Evolutionary conservation across 2,113 vertebrate genomes (phyloP).

Genomic region (Chamaea fasciata): DNA sequence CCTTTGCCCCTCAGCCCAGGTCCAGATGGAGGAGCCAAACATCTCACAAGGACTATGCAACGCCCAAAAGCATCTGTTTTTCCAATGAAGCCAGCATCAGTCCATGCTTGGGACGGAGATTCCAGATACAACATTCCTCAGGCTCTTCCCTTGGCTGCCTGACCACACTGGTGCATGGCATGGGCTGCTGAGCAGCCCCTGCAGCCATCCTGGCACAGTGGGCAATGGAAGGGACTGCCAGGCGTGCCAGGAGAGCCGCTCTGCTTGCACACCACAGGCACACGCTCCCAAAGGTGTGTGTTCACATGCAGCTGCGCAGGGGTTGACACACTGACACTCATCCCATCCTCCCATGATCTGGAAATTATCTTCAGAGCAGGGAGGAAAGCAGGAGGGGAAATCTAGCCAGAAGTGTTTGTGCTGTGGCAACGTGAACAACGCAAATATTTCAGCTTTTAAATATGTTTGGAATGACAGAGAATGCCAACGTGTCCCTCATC

Average conservation of each 20-base stretch:
- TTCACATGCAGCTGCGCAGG: rapidly evolving
- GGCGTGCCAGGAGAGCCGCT: background rate
- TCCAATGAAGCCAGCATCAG: background rate
- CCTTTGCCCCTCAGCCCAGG: background rate
- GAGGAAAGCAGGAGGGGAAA: background rate
- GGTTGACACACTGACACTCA: background rate
- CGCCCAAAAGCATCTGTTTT: background rate
- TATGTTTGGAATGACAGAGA: conserved; percentile 43
- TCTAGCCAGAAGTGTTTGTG: conserved; percentile 24
- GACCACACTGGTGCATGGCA: background rate
- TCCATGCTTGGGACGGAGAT: rapidly evolving
- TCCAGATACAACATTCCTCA: background rate
- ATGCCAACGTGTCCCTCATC: conserved; percentile 42
- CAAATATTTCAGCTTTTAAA: conserved; percentile 60
- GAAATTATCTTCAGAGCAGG: background rate
- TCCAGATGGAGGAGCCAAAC: background rate
- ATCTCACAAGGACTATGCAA: background rate
- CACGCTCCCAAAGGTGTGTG: rapidly evolving
- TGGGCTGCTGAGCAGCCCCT: background rate
- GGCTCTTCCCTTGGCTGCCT: background rate
- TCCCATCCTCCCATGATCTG: background rate
- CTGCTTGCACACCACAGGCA: background rate
- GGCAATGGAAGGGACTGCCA: background rate
- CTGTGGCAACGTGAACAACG: conserved; percentile 7
- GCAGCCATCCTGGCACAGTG: background rate